phyloP scores from a whole-genome alignment of 2,888 invertebrate genomes.

The Xestoiulus laeticollis region DNA sequence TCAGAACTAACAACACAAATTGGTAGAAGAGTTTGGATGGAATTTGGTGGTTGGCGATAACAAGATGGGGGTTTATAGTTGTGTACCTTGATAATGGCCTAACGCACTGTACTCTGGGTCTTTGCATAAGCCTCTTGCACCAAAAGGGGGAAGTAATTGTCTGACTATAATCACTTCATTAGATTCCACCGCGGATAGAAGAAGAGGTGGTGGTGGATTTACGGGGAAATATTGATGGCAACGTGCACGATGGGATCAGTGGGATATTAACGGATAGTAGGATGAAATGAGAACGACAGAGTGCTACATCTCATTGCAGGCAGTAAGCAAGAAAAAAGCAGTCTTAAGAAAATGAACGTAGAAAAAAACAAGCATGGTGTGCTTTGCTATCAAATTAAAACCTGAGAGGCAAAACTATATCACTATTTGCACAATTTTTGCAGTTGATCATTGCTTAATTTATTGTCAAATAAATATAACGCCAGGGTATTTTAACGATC shows the following conservation, averaged over 20 bases:
- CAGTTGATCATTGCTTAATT: neutral
- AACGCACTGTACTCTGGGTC: conserved; percentile 13
- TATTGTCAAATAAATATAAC: neutral
- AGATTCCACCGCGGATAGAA: conserved; percentile 52
- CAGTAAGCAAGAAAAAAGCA: neutral
- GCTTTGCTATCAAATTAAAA: neutral
- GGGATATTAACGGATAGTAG: conserved; percentile 44
- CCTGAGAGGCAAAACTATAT: neutral
- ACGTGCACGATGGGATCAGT: conserved; percentile 46
- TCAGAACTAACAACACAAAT: neutral
- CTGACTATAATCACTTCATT: conserved; percentile 54
- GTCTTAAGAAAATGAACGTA: neutral
- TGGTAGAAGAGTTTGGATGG: neutral
- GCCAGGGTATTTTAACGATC: too few relatives aligned
- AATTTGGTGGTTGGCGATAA: neutral
- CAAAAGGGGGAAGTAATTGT: conserved; percentile 52
- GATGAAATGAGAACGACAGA: neutral
- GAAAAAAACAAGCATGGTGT: neutral
- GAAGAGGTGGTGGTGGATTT: conserved; percentile 47
- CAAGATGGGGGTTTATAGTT: neutral
- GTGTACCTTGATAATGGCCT: conserved; percentile 41
- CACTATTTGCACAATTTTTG: neutral
- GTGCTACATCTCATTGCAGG: neutral
- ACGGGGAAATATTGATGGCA: conserved; percentile 44
- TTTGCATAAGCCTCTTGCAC: conserved; percentile 41